Conservation (phyloP, 2,113 vertebrate species). For the Octodon degus region DNA sequence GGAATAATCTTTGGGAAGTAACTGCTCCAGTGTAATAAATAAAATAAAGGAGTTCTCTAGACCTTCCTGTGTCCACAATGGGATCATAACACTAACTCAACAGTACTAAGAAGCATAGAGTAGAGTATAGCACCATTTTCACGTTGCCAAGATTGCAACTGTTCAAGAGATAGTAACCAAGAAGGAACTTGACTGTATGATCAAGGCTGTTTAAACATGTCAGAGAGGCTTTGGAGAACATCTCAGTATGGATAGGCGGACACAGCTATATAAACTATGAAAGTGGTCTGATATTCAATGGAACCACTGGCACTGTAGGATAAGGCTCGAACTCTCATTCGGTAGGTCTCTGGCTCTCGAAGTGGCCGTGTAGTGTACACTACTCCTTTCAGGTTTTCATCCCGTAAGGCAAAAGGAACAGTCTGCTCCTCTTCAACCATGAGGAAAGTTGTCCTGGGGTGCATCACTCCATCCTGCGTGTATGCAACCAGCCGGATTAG, state of each 20-base stretch:
- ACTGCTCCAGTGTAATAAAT: conserved; percentile 89
- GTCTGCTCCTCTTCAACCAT: conserved; percentile 89
- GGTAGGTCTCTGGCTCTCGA: conserved; percentile 92
- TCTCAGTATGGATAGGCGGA: conserved; percentile 96
- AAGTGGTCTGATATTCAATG: conserved; percentile 97
- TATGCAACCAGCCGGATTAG: conserved; percentile 97
- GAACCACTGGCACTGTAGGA: conserved; percentile 91
- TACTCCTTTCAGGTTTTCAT: conserved; percentile 96
- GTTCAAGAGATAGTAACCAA: conserved; percentile 63
- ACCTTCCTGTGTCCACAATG: conserved; percentile 16
- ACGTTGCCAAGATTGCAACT: conserved; percentile 29
- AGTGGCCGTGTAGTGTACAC: conserved; percentile 92
- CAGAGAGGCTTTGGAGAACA: conserved; percentile 71
- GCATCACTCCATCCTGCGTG: conserved; percentile 95
- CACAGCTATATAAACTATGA: conserved; percentile 98
- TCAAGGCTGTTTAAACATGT: conserved; percentile 18
- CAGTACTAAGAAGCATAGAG: background rate
- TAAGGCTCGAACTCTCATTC: conserved; percentile 94
- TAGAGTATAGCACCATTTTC: conserved; percentile 80
- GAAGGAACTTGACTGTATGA: background rate
- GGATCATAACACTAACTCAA: conserved; percentile 15
- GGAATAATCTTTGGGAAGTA: conserved; percentile 73
- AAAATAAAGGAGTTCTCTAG: conserved; percentile 76
- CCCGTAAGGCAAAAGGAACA: conserved; percentile 94
- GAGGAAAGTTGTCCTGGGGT: conserved; percentile 94